These are phyloP conservation scores for Lophius americanus DNA, from an alignment of 2,797 vertebrate genomes.

Conservation along the genomic window DNA sequence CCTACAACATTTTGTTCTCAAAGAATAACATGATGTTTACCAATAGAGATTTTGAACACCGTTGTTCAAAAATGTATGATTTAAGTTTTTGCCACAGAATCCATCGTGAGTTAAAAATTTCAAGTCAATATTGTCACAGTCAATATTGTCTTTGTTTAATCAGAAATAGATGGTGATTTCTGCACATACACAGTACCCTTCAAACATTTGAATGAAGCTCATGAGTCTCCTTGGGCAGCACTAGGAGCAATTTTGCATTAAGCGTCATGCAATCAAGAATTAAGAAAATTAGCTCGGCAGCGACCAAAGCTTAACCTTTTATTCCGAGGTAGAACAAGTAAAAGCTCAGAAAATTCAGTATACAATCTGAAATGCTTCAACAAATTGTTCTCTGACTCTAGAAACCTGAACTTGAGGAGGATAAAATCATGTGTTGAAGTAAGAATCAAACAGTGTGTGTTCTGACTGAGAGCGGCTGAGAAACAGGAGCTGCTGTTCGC, in stretches of 20 bases:
- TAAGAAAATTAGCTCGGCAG: too few species aligned
- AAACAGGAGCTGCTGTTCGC: not conserved
- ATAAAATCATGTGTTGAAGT: constrained; percentile 3
- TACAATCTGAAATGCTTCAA: not conserved
- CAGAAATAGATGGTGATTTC: too few species aligned
- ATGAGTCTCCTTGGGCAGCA: too few species aligned
- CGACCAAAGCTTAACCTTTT: not conserved
- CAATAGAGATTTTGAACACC: too few species aligned
- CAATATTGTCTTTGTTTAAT: not conserved
- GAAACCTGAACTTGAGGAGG: not conserved
- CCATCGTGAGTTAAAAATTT: not conserved
- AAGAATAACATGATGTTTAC: too few species aligned
- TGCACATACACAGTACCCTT: too few species aligned
- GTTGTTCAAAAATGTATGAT: too few species aligned
- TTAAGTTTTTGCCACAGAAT: not conserved
- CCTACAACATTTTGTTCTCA: too few species aligned
- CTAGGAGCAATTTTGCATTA: too few species aligned
- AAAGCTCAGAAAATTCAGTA: not conserved
- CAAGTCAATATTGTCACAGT: not conserved
- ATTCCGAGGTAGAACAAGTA: not conserved
- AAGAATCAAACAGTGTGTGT: constrained; percentile 7
- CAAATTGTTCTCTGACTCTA: not conserved
- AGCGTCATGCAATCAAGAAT: too few species aligned
- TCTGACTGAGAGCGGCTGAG: not conserved
- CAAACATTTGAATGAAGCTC: too few species aligned